phyloP scores from a whole-genome alignment of 2,113 vertebrate genomes.

The Clarias magur region DNA sequence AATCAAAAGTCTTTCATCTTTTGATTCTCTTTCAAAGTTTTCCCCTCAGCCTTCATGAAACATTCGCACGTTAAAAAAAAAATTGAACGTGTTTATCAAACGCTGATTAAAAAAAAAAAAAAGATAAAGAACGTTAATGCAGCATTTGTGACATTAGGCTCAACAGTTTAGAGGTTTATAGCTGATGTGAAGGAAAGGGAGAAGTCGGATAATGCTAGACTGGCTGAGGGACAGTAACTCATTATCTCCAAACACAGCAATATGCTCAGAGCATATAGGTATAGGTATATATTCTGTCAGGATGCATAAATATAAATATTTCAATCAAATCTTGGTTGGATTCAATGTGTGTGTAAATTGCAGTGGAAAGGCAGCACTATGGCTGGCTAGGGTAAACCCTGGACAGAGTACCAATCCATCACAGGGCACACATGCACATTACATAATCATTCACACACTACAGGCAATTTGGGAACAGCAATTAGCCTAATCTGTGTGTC shows the following conservation, averaged over 20 bases:
- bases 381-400: too few species aligned
- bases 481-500: too few species aligned
- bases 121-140: neutral
- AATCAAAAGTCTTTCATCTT: slow-evolving; percentile 56
- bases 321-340: neutral
- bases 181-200: neutral
- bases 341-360: neutral
- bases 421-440: too few species aligned
- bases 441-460: too few species aligned
- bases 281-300: too few species aligned
- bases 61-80: neutral
- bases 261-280: too few species aligned
- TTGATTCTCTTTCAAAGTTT: slow-evolving; percentile 45
- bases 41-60: slow-evolving; percentile 27
- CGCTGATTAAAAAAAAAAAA: neutral
- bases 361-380: neutral
- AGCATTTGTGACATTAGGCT: neutral
- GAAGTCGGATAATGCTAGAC: neutral
- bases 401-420: too few species aligned
- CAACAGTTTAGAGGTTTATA: neutral
- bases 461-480: too few species aligned
- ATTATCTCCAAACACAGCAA: neutral
- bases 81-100: too few species aligned
- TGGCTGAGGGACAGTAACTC: neutral
- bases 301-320: too few species aligned